These are phyloP conservation scores for Psilopsiagon aurifrons DNA, from an alignment of 2,113 vertebrate species.

Conservation along the genomic window DNA sequence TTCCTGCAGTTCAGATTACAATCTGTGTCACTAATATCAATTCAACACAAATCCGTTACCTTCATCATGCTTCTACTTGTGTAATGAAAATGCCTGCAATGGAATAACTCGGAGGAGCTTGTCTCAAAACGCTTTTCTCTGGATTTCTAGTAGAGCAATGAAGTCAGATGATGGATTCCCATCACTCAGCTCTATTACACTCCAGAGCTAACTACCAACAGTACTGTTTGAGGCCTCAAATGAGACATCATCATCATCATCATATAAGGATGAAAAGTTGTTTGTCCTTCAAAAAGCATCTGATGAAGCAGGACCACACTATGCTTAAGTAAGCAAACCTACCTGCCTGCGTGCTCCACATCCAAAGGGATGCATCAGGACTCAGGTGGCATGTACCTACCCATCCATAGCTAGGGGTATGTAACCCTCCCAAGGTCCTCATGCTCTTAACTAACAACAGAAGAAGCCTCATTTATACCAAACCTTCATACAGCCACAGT, in stretches of 20 bases:
- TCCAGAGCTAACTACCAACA: neutral
- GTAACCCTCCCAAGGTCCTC: neutral
- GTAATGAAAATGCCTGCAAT: neutral
- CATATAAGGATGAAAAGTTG: neutral
- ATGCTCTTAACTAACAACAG: neutral
- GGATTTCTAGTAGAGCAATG: neutral
- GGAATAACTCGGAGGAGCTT: neutral
- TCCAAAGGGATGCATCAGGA: neutral
- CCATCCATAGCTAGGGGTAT: neutral
- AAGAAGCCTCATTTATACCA: neutral
- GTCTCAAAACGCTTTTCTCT: neutral
- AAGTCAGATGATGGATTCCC: neutral
- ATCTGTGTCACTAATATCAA: neutral
- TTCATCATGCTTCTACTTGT: neutral
- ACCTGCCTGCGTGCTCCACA: neutral
- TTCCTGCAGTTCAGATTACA: neutral
- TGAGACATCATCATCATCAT: neutral
- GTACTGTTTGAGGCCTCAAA: fast-evolving
- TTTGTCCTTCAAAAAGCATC: neutral
- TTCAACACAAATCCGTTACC: neutral
- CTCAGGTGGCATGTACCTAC: neutral
- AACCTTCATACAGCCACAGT: neutral
- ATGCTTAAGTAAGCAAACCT: neutral
- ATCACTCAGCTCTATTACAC: neutral
- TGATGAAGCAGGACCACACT: neutral